Conservation (phyloP, 1,140 invertebrate genomes). For the Leptinotarsa lineolata region DNA sequence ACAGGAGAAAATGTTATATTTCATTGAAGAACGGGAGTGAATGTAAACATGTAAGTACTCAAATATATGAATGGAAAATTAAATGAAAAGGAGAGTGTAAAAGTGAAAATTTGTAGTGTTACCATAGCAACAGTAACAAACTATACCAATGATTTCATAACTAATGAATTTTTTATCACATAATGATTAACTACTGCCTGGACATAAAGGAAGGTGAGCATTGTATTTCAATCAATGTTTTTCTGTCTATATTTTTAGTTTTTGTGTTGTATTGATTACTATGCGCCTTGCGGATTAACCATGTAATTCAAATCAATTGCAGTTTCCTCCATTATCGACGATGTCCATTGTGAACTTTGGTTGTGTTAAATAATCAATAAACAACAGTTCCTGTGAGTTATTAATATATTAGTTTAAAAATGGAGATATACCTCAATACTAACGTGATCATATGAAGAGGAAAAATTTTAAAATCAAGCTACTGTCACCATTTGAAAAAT, state of each 20-base stretch:
- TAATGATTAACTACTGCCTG: background rate
- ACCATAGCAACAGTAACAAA: conserved; percentile 17
- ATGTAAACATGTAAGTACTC: background rate
- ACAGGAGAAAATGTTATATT: background rate
- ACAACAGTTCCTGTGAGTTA: conserved; percentile 38
- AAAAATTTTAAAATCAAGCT: background rate
- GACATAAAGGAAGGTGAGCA: background rate
- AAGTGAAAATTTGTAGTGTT: background rate
- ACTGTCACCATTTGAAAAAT: conserved; percentile 9
- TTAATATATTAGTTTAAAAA: conserved; percentile 40
- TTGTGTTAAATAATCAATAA: conserved; percentile 49
- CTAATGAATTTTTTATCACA: background rate
- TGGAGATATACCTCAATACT: conserved; percentile 28
- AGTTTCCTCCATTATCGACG: conserved; percentile 43
- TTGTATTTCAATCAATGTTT: background rate
- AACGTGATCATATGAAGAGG: conserved; percentile 22
- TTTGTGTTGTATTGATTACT: conserved; percentile 23
- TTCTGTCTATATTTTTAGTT: background rate
- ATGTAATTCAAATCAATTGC: conserved; percentile 27
- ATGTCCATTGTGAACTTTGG: conserved; percentile 30
- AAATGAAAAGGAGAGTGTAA: background rate
- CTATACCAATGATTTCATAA: background rate
- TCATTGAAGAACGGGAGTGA: background rate
- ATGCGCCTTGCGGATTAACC: conserved; percentile 22
- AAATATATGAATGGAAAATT: background rate